Evolutionary conservation across 2,113 vertebrate species (phyloP), one percentile per base, ranked within the genome.

Genomic region (Melierax canorus): DNA sequence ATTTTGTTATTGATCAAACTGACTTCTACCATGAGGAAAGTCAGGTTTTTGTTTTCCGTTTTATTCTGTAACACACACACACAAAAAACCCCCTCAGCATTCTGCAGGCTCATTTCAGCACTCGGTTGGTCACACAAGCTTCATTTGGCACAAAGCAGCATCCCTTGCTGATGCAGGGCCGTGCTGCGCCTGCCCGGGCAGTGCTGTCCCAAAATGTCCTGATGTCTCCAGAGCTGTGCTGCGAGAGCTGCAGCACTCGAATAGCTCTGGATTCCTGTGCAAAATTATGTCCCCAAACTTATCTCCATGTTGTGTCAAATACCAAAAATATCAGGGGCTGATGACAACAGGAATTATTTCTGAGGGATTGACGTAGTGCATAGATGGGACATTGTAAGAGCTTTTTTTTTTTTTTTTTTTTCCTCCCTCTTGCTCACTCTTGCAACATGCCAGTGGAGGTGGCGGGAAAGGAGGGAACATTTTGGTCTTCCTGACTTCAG

Each of bases 1-100:
- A 0, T 17, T 84, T 58, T 34, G 16, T n/a, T n/a, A 19, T 16
- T 0, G 1, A 17, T 59, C 36, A 58, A 73, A 23, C 22, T 10
- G 24, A 20, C 15, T 63, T 75, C 30, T 43, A 11, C 78, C 32
- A 8, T 1, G 23, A 29, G 51, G 34, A 79, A 90, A 19, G 18
- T 36, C 30, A 26, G 32, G 36, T 5, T 10, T 78, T 58, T 48
- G 26, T 13, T 56, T 46, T 46, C 20, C 2, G 3, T 67, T 81
- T 67, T 15, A 3, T 58, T 53, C 41, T 23, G 0, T 9, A 21
- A 12, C 34, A 19, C 19, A 17, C 27, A 27, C 26, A 51, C 13
- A n/a, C 41, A 9, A 43, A 16, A 34, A 32, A 30, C 6, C 11
- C 3, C 27, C 59, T 39, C 29, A 6, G 55, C 43, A 48, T 8